A percentile compares a stretch with the other conserved stretches of the same genome.
These are phyloP conservation scores for Isoperla grammatica DNA, from an alignment of 2,888 invertebrate genomes.

Conservation along the genomic window DNA sequence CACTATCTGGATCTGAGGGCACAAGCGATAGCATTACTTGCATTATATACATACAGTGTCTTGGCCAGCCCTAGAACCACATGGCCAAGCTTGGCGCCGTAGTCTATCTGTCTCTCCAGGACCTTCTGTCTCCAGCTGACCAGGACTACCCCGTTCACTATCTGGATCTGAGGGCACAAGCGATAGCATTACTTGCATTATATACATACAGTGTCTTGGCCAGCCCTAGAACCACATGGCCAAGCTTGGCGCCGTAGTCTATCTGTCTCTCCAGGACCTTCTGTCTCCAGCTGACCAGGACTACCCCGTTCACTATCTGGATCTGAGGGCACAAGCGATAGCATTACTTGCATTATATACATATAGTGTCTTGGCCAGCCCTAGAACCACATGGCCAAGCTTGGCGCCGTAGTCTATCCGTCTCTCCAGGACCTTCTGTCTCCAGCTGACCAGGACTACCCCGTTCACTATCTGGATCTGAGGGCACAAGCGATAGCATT, in stretches of 20 bases:
- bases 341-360: no score
- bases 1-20: slow-evolving; percentile 73
- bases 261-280: slow-evolving; percentile 82
- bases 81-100: slow-evolving; percentile 83
- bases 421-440: slow-evolving; percentile 75
- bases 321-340: slow-evolving; percentile 70
- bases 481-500: no score
- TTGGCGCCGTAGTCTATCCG: slow-evolving; percentile 89
- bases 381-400: slow-evolving; percentile 77
- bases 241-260: slow-evolving; percentile 82
- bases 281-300: slow-evolving; percentile 82
- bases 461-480: slow-evolving; percentile 87
- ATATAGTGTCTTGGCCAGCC: slow-evolving; percentile 74
- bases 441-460: slow-evolving; percentile 80
- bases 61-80: slow-evolving; percentile 74
- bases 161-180: slow-evolving; percentile 73
- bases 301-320: slow-evolving; percentile 79
- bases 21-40: no score
- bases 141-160: slow-evolving; percentile 77
- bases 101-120: slow-evolving; percentile 82
- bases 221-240: slow-evolving; percentile 75
- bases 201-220: no score
- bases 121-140: slow-evolving; percentile 84
- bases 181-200: no score
- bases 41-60: no score